phyloP scores from a whole-genome alignment of 2,888 invertebrate genomes.

The Schrankia costaestrigalis region DNA sequence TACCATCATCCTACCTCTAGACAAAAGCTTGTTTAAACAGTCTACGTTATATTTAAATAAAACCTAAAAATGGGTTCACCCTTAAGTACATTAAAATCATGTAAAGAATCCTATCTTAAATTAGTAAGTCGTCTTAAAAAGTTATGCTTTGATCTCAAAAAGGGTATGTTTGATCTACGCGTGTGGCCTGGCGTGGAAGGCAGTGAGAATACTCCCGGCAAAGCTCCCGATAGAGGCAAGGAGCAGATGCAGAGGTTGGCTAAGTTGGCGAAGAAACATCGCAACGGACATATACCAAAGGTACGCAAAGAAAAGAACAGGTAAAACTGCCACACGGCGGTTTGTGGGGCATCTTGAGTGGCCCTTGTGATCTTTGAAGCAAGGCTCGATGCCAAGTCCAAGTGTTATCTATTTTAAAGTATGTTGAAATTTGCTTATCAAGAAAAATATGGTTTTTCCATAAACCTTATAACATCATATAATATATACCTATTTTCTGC shows the following conservation, averaged over 20 bases:
- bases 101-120: conserved; percentile 39
- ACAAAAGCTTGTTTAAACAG: too few species aligned
- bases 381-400: background rate
- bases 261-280: conserved; percentile 95
- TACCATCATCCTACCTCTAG: too few species aligned
- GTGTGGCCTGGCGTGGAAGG: conserved; percentile 96
- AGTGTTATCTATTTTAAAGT: background rate
- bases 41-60: too few species aligned
- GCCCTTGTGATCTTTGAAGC: background rate
- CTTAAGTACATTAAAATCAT: conserved; percentile 38
- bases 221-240: conserved; percentile 88
- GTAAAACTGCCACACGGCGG: too few species aligned
- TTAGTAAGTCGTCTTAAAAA: conserved; percentile 40
- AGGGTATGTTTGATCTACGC: conserved; percentile 93
- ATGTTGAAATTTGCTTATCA: too few species aligned
- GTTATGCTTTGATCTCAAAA: conserved; percentile 38
- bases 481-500: too few species aligned
- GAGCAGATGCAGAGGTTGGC: conserved; percentile 93
- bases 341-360: too few species aligned
- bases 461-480: too few species aligned
- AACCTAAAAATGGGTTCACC: conserved; percentile 53
- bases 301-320: conserved; percentile 50
- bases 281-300: conserved; percentile 96
- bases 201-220: conserved; percentile 89
- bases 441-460: too few species aligned